phyloP scores from a whole-genome alignment of 2,113 vertebrate species.

The Camelus dromedarius region DNA sequence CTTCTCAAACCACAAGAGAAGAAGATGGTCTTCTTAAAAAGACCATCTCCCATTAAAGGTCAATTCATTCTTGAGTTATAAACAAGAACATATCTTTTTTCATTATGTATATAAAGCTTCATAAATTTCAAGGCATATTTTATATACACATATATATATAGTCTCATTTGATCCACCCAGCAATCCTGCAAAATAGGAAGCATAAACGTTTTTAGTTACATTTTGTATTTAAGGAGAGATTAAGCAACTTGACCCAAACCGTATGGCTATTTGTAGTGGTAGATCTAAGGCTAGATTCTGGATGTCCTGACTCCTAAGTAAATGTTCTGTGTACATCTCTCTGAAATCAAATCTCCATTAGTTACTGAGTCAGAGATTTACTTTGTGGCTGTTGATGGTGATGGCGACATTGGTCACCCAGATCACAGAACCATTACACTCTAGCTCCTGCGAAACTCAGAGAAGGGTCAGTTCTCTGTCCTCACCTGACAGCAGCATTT shows the following conservation, averaged over 20 bases:
- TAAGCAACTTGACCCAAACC: neutral
- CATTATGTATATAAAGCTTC: neutral
- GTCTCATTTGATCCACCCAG: neutral
- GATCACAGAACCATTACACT: neutral
- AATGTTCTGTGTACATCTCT: neutral
- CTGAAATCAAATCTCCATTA: neutral
- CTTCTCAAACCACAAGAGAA: neutral
- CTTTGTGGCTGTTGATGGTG: neutral
- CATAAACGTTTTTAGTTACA: neutral
- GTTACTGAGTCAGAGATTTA: neutral
- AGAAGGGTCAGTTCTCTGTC: neutral
- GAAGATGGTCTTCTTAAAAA: neutral
- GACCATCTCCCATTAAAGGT: neutral
- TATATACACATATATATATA: neutral
- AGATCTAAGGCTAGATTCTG: neutral
- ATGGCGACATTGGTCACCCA: neutral
- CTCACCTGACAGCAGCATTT: neutral
- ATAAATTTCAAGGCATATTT: slow-evolving; percentile 4
- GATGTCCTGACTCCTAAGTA: neutral
- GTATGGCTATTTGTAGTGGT: neutral
- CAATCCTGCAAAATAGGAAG: neutral
- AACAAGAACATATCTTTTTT: neutral
- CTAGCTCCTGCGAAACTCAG: neutral
- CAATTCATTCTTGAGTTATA: neutral
- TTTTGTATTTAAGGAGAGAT: neutral